Evolutionary conservation across 1,140 invertebrate genomes (phyloP).

Genomic region (Temnothorax curvispinosus): DNA sequence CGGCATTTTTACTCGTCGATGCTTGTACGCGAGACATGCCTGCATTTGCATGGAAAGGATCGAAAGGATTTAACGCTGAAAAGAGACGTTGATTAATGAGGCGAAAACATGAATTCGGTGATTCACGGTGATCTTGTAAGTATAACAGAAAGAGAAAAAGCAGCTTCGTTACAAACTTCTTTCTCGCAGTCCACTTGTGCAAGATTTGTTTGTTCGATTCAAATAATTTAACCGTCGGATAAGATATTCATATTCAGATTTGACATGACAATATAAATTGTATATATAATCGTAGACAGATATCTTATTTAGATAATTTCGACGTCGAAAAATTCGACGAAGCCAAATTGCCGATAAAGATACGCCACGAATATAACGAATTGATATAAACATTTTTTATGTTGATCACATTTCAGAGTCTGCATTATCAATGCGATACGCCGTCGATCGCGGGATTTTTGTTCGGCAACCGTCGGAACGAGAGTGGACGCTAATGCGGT

Average conservation of each 20-base stretch:
- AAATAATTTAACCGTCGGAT: neutral
- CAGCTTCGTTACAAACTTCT: neutral
- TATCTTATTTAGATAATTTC: neutral
- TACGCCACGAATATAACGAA: neutral
- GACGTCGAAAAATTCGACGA: neutral
- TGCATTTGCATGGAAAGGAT: conserved; percentile 41
- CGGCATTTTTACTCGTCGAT: conserved; percentile 43
- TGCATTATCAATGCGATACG: neutral
- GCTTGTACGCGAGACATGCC: neutral
- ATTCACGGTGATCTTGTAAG: neutral
- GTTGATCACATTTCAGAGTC: neutral
- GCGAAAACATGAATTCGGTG: conserved; percentile 32
- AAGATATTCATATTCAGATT: neutral
- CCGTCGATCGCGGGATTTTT: conserved; percentile 9
- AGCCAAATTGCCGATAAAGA: neutral
- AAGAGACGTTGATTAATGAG: conserved; percentile 46
- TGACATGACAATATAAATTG: neutral
- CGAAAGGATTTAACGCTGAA: conserved; percentile 30
- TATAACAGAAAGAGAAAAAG: neutral
- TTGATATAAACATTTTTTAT: neutral
- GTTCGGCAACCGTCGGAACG: conserved; percentile 9
- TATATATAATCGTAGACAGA: neutral
- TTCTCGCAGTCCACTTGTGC: neutral
- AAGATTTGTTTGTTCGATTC: neutral
- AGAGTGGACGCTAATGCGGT: conserved; percentile 68